A percentile compares a stretch with the other conserved stretches of the same genome.
These are phyloP conservation scores for Trachurus trachurus DNA, from an alignment of 2,797 vertebrate species.

Conservation along the genomic window DNA sequence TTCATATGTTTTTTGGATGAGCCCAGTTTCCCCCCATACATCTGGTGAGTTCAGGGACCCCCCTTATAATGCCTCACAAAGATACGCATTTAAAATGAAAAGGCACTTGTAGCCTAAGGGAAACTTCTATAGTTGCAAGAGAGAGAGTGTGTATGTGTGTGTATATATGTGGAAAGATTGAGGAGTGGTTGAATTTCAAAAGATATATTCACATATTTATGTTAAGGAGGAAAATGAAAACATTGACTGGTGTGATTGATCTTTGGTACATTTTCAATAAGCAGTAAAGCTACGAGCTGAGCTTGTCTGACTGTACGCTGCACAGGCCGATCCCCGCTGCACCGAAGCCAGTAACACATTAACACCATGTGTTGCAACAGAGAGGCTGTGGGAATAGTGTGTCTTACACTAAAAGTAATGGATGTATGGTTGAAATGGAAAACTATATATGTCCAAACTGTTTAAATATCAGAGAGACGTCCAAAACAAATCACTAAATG, in stretches of 20 bases:
- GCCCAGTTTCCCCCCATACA: not conserved
- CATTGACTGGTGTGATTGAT: no score
- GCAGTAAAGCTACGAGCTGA: not conserved
- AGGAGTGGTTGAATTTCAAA: not conserved
- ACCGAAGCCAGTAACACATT: not conserved
- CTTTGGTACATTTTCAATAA: not conserved
- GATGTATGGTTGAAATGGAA: not conserved
- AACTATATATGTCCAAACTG: not conserved
- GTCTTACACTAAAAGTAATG: not conserved
- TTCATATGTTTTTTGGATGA: conserved; percentile 36
- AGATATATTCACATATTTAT: not conserved
- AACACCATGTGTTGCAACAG: not conserved
- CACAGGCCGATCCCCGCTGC: not conserved
- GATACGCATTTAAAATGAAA: not conserved
- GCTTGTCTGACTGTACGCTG: not conserved
- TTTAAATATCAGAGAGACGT: not conserved
- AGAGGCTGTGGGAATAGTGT: no score
- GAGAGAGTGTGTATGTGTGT: no score
- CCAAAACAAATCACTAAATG: not conserved
- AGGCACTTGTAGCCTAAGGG: not conserved
- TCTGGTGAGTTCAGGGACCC: conserved; percentile 1
- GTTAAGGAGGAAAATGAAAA: not conserved
- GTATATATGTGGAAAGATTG: not conserved
- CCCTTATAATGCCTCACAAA: not conserved
- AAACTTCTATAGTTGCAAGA: not conserved